Evolutionary conservation across 2,797 vertebrate species (phyloP).

Genomic region (Uromys caudimaculatus): DNA sequence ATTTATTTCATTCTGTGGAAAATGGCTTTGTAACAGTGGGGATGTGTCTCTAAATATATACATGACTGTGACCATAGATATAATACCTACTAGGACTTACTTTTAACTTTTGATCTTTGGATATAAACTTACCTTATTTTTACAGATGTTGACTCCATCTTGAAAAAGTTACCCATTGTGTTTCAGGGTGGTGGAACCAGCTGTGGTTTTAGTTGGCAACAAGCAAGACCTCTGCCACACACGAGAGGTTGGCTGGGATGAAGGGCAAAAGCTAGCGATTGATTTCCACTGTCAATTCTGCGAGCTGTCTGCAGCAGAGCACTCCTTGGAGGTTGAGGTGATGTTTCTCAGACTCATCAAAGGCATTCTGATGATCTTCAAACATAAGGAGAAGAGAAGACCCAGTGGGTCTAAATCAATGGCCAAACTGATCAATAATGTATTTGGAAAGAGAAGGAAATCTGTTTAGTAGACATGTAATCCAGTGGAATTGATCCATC

Average conservation of each 20-base stretch:
- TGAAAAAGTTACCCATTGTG: conserved; percentile 6
- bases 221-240: conserved; percentile 94
- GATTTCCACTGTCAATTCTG: conserved; percentile 92
- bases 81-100: background rate
- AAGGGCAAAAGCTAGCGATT: conserved; percentile 90
- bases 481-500: background rate
- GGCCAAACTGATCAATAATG: conserved; percentile 94
- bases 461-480: conserved; percentile 88
- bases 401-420: conserved; percentile 93
- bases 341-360: conserved; percentile 92
- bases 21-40: background rate
- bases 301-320: conserved; percentile 94
- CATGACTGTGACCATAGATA: background rate
- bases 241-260: conserved; percentile 91
- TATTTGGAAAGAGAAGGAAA: conserved; percentile 94
- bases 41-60: background rate
- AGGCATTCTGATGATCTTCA: conserved; percentile 85
- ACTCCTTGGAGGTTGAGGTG: conserved; percentile 91
- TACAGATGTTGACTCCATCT: background rate
- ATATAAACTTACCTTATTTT: background rate
- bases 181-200: conserved; percentile 88
- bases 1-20: background rate
- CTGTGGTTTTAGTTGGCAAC: conserved; percentile 92
- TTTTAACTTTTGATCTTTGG: background rate
- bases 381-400: conserved; percentile 91